A percentile compares a stretch with the other conserved stretches of the same genome.
Evolutionary conservation across 2,113 vertebrate genomes (phyloP).

Genomic region (Centropus bengalensis): DNA sequence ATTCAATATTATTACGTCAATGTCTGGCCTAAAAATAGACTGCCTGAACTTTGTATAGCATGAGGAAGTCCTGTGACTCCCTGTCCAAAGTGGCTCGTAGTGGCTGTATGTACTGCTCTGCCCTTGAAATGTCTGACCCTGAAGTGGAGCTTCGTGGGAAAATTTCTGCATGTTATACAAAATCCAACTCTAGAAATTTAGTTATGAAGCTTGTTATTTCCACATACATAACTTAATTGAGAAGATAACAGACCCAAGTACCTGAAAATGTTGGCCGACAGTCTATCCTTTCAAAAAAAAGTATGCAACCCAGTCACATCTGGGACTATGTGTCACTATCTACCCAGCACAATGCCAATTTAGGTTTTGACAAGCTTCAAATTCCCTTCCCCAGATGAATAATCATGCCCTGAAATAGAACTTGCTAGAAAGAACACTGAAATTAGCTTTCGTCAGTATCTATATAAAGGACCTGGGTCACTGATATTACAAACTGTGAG

Average conservation of each 20-base stretch:
- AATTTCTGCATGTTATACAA: background rate
- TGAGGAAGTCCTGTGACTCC: background rate
- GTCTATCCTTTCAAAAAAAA: background rate
- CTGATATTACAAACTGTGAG: background rate
- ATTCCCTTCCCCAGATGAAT: background rate
- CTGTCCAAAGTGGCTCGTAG: background rate
- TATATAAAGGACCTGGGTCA: background rate
- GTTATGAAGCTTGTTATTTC: background rate
- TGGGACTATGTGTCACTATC: background rate
- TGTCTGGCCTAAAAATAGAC: background rate
- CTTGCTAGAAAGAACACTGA: background rate
- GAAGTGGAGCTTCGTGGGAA: background rate
- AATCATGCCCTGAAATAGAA: background rate
- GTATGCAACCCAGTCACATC: background rate
- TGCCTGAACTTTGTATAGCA: background rate
- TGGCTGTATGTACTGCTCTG: background rate
- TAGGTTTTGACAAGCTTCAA: background rate
- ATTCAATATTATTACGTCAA: background rate
- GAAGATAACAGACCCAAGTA: background rate
- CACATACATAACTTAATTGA: background rate
- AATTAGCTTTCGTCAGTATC: background rate
- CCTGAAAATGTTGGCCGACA: background rate
- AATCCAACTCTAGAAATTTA: rapidly evolving
- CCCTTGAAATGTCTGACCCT: background rate
- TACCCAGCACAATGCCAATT: background rate